Base-by-base conservation (phyloP, 2,113 vertebrate species). In the Copsychus sechellarum region DNA sequence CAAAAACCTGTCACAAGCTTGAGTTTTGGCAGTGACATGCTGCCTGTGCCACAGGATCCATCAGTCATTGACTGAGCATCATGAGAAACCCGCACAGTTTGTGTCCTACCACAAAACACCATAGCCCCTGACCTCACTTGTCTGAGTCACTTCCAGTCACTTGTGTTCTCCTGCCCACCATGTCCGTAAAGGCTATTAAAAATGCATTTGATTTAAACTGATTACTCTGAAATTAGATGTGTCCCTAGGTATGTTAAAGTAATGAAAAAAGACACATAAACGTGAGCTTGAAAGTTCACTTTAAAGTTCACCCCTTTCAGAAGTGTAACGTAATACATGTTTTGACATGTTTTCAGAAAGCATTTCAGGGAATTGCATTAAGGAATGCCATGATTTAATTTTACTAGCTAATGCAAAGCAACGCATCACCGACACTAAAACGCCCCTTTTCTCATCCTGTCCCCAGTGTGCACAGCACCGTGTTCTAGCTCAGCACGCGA, bases 291-390 rank as follows among this genome's bases (percentile, higher is more conserved):
- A 67, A 95, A 95, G 94, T 94, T 96, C 93, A 94, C 70, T 87
- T 92, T 43, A 86, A 95, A 95, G 91, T 93, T 96, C 90, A 96
- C 31, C 61, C 40, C 69, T 93, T 92, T 95, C 90, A 93, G 65
- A 95, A 94, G 56, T 84, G 92, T 79, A 93, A 96, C 1, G 0
- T 81, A 86, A 88, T 79, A 90, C 77, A 58, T 56, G 82, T 86
- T 95, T 70, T 95, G 95, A 97, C 90, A 71, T 88, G 74, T 86
- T 93, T 92, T 88, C 86, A 89, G 80, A 71, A 96, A 88, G 69
- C 85, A 93, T 86, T 88, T 80, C 80, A 86, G 65, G 58, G 90
- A 93, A 95, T 31, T 79, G 60, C 72, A 61, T 92, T 86, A 90
- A 34, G 82, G 82, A 86, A 94, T 57, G 72, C 40, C 76, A 71